These are phyloP conservation scores for Fissipunctia ypsillon DNA, from an alignment of 2,888 invertebrate species.

Conservation along the genomic window DNA sequence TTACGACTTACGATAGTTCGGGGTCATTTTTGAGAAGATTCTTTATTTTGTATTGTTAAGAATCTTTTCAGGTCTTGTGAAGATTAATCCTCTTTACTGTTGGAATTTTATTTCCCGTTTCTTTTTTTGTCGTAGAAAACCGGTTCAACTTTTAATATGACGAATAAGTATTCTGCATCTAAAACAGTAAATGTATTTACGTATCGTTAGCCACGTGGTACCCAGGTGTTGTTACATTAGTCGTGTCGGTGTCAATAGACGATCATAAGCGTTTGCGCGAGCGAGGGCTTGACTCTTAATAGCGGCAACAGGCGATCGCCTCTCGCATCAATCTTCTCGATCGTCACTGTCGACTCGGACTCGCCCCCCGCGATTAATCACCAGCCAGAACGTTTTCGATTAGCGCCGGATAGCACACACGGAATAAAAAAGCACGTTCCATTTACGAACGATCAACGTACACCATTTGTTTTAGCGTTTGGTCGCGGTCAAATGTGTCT, in stretches of 20 bases:
- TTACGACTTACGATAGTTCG: conserved; percentile 45
- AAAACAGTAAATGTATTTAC: conserved; percentile 55
- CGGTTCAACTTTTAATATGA: conserved; percentile 10
- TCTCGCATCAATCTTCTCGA: conserved; percentile 85
- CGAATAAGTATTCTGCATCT: conserved; percentile 31
- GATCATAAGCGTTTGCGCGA: conserved; percentile 64
- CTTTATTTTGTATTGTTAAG: conserved; percentile 18
- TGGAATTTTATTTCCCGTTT: conserved; percentile 7
- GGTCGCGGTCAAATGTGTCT: conserved; percentile 60
- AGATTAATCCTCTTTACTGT: conserved; percentile 6
- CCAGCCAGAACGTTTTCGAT: conserved; percentile 85
- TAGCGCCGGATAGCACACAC: conserved; percentile 81
- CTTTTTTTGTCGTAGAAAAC: not conserved
- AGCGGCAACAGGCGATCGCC: conserved; percentile 75
- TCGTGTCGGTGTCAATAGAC: conserved; percentile 72
- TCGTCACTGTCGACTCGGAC: conserved; percentile 84
- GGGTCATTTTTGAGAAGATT: conserved; percentile 33
- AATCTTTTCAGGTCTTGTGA: conserved; percentile 7
- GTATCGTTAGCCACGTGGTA: conserved; percentile 58
- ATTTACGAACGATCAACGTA: conserved; percentile 78
- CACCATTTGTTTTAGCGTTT: conserved; percentile 72
- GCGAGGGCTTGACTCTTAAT: conserved; percentile 75
- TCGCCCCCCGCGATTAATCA: conserved; percentile 88
- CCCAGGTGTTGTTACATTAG: conserved; percentile 60
- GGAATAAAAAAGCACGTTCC: conserved; percentile 77